Percentiles rank a stretch among this genome's conserved stretches.
These are phyloP conservation scores for Camarhynchus parvulus DNA, from an alignment of 2,113 vertebrate species.

Conservation along the genomic window DNA sequence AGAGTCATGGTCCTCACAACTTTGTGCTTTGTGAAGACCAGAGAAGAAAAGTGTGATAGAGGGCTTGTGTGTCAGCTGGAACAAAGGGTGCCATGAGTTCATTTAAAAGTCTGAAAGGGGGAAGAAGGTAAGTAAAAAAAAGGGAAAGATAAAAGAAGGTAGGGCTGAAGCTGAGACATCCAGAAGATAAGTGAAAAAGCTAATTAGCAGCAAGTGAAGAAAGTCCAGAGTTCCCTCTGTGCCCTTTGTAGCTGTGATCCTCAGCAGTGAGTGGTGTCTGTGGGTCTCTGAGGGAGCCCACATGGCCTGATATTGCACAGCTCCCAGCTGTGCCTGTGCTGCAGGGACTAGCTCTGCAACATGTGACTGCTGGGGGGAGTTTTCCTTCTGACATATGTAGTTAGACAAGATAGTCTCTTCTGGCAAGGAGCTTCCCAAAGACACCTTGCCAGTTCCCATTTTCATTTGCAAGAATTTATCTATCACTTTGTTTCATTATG, in stretches of 20 bases:
- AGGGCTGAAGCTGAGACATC: background rate
- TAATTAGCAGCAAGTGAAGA: background rate
- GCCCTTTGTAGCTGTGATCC: background rate
- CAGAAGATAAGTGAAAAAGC: background rate
- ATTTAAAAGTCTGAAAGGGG: background rate
- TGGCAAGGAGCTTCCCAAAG: background rate
- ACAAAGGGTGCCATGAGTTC: background rate
- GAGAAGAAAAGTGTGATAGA: background rate
- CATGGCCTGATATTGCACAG: rapidly evolving
- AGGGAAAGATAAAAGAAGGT: background rate
- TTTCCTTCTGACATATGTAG: background rate
- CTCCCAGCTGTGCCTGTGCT: background rate
- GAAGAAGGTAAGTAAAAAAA: background rate
- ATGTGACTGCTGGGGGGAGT: background rate
- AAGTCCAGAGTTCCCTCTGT: background rate
- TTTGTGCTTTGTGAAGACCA: background rate
- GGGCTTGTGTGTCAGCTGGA: background rate
- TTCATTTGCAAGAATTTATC: conserved; percentile 15
- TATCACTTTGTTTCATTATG: background rate
- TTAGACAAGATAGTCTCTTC: conserved; percentile 4
- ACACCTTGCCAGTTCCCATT: background rate
- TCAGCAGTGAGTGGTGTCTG: background rate
- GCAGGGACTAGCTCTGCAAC: background rate
- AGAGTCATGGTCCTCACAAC: rapidly evolving
- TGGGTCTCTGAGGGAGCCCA: background rate